These are phyloP conservation scores for Lophura nycthemera DNA, from an alignment of 2,113 vertebrate genomes.

Conservation along the genomic window DNA sequence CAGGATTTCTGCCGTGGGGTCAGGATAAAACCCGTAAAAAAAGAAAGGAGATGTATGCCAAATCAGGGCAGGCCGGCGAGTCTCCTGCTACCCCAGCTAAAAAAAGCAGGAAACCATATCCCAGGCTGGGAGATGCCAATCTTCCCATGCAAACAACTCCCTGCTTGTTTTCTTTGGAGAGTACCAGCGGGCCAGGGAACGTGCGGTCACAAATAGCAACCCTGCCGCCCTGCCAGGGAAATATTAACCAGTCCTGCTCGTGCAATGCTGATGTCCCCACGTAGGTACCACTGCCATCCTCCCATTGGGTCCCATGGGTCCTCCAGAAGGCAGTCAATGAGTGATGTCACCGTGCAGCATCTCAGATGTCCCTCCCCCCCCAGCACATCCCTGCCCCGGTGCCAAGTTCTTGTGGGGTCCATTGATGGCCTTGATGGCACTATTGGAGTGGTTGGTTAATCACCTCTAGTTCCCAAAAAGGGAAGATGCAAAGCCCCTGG, in stretches of 20 bases:
- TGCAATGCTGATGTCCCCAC: background rate
- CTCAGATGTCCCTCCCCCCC: background rate
- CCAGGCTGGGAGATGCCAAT: slow-evolving; percentile 71
- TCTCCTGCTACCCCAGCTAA: slow-evolving; percentile 59
- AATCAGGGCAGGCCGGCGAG: slow-evolving; percentile 56
- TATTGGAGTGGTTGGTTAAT: background rate
- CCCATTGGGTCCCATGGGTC: background rate
- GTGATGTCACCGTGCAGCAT: background rate
- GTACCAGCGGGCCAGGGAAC: slow-evolving; percentile 19
- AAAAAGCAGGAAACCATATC: slow-evolving; percentile 73
- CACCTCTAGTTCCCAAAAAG: background rate
- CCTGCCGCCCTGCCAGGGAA: background rate
- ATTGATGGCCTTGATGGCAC: background rate
- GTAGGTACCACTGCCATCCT: background rate
- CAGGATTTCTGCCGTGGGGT: slow-evolving; percentile 37
- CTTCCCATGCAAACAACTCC: slow-evolving; percentile 71
- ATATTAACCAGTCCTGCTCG: background rate
- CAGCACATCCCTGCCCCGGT: background rate
- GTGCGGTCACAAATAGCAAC: slow-evolving; percentile 52
- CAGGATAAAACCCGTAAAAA: slow-evolving; percentile 46
- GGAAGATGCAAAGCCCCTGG: background rate
- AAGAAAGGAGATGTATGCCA: slow-evolving; percentile 42
- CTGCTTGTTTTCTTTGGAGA: slow-evolving; percentile 71
- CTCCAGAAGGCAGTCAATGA: background rate
- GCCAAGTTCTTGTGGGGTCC: background rate